Percentiles rank a stretch among this genome's conserved stretches.
Evolutionary conservation across 2,113 vertebrate species (phyloP).

Genomic region (Oryctolagus cuniculus): DNA sequence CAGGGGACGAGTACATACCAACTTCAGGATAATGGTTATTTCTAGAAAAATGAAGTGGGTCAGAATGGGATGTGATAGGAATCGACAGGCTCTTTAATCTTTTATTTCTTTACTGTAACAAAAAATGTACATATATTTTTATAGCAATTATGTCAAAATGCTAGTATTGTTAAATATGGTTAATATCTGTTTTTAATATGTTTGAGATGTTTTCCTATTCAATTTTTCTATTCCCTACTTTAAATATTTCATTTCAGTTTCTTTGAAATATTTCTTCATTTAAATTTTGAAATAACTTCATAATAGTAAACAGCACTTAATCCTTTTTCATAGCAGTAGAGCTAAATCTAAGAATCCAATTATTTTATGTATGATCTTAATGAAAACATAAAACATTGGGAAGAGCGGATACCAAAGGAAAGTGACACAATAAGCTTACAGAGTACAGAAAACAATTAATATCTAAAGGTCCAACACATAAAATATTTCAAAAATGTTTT

Average conservation of each 20-base stretch:
- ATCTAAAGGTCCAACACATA: slow-evolving; percentile 25
- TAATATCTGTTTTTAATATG: not conserved
- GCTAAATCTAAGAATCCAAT: not conserved
- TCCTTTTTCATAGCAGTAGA: not conserved
- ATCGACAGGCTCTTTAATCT: not conserved
- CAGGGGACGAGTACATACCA: not conserved
- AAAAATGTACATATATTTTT: not conserved
- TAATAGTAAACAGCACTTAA: slow-evolving; percentile 36
- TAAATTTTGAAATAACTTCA: slow-evolving; percentile 53
- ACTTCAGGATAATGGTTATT: not conserved
- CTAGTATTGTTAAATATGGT: not conserved
- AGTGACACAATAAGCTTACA: not conserved
- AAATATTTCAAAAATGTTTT: slow-evolving; percentile 43
- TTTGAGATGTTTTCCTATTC: slow-evolving; percentile 27
- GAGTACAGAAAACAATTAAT: not conserved
- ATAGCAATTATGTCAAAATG: slow-evolving; percentile 22
- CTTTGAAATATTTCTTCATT: not conserved
- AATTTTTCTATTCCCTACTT: slow-evolving; percentile 49
- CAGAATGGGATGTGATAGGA: not conserved
- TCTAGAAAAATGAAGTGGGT: not conserved
- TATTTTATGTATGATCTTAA: not conserved
- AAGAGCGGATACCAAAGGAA: not conserved
- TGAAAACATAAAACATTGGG: not conserved
- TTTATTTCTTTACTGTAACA: slow-evolving; percentile 38
- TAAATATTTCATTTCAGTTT: slow-evolving; percentile 37